These are phyloP conservation scores for Glossophaga mutica DNA, from an alignment of 2,797 vertebrate genomes.

Conservation along the genomic window DNA sequence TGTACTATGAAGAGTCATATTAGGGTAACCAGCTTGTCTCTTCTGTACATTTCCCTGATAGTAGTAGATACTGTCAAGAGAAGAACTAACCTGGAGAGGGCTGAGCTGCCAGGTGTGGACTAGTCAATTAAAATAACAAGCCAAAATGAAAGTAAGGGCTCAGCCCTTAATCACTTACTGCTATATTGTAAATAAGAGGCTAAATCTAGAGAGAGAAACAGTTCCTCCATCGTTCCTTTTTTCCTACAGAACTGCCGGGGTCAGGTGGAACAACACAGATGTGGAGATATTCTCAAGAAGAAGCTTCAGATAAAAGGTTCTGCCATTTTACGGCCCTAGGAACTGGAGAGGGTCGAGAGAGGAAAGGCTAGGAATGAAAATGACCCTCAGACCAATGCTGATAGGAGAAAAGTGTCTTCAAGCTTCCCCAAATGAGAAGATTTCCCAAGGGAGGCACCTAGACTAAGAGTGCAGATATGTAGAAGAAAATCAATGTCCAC, in stretches of 20 bases:
- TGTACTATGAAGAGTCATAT: background rate
- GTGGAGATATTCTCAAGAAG: background rate
- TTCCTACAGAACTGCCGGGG: fast-evolving
- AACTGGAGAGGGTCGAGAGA: fast-evolving
- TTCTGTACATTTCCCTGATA: background rate
- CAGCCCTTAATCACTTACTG: background rate
- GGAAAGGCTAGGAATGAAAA: background rate
- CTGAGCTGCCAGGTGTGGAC: background rate
- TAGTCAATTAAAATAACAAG: background rate
- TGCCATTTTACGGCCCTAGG: background rate
- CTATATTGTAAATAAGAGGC: background rate
- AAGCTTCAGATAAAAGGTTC: background rate
- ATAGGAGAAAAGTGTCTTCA: background rate
- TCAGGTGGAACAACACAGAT: background rate
- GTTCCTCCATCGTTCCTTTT: background rate
- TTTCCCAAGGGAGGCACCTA: background rate
- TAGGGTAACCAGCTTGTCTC: background rate
- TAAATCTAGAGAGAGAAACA: background rate
- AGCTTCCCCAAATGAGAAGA: background rate
- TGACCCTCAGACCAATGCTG: background rate
- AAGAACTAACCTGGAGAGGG: background rate
- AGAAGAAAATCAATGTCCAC: background rate
- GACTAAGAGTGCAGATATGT: background rate
- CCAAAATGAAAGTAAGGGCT: background rate
- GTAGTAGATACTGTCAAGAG: background rate